Conservation (phyloP, 2,888 invertebrate genomes). For the Parnassius glacialis region DNA sequence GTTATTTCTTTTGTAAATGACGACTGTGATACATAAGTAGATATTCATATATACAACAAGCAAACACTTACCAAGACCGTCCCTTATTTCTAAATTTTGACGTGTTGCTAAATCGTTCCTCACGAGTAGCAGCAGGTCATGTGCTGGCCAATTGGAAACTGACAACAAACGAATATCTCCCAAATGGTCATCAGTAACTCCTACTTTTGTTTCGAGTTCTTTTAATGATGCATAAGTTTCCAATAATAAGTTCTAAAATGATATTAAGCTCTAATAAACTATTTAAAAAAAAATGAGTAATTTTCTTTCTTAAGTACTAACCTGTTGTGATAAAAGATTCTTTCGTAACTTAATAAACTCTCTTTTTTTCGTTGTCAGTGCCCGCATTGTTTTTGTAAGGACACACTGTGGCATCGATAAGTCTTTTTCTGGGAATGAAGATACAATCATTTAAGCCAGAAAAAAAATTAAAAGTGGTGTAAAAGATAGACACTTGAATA, state of each 20-base stretch:
- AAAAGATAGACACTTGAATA: no score
- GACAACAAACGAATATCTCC: conserved; percentile 64
- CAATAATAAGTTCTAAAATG: conserved; percentile 53
- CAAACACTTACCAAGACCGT: conserved; percentile 50
- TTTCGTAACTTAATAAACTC: conserved; percentile 63
- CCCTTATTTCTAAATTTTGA: conserved; percentile 47
- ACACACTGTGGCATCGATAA: conserved; percentile 49
- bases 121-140: conserved; percentile 60
- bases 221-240: conserved; percentile 58
- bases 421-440: conserved; percentile 48
- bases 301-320: conserved; percentile 31
- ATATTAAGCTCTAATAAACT: not conserved
- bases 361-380: conserved; percentile 58
- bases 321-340: conserved; percentile 55
- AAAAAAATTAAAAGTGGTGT: no score
- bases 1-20: no score
- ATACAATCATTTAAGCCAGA: no score
- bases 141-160: conserved; percentile 62
- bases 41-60: no score
- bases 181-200: conserved; percentile 49
- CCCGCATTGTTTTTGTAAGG: conserved; percentile 50
- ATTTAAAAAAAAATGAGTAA: not conserved
- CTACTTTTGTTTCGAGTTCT: conserved; percentile 56
- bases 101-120: conserved; percentile 50
- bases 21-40: no score